A percentile compares a stretch with the other conserved stretches of the same genome.
Evolutionary conservation across 2,888 invertebrate species (phyloP).

Genomic region (Acrobasis repandana): DNA sequence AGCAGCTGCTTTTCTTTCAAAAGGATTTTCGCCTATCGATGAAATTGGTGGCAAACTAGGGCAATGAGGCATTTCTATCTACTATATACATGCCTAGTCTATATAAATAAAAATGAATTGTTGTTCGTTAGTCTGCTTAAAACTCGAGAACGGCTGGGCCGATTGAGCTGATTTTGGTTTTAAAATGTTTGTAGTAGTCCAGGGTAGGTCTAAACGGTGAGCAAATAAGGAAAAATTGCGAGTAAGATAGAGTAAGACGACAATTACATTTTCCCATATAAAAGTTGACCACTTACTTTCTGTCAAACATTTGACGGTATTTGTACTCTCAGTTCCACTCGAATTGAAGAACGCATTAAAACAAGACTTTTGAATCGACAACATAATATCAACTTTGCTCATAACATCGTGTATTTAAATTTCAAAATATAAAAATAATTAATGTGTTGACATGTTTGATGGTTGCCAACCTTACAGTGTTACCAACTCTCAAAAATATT

Average conservation of each 20-base stretch:
- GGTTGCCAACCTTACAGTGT: slow-evolving; percentile 22
- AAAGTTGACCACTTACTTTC: slow-evolving; percentile 23
- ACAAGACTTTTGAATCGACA: slow-evolving; percentile 23
- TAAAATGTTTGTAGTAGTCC: too few species aligned
- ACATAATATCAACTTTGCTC: slow-evolving; percentile 25
- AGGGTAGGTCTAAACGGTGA: too few species aligned
- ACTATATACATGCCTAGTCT: too few species aligned
- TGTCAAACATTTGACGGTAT: slow-evolving; percentile 25
- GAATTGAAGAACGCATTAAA: slow-evolving; percentile 22
- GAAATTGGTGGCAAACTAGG: too few species aligned
- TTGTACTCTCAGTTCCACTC: slow-evolving; percentile 24
- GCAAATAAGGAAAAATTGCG: too few species aligned
- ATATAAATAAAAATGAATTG: slow-evolving; percentile 24
- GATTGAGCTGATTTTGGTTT: too few species aligned
- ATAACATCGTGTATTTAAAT: slow-evolving; percentile 23
- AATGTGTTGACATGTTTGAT: slow-evolving; percentile 25
- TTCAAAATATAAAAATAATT: slow-evolving; percentile 16
- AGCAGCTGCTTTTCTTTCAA: too few species aligned
- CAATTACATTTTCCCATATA: slow-evolving; percentile 26
- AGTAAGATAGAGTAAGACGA: slow-evolving; percentile 21
- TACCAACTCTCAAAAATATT: background rate
- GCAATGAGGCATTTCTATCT: too few species aligned
- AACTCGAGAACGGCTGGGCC: too few species aligned
- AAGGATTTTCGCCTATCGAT: too few species aligned
- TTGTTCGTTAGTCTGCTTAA: slow-evolving; percentile 27